Conservation (phyloP, 2,888 invertebrate genomes). For the Colostygia pectinataria region DNA sequence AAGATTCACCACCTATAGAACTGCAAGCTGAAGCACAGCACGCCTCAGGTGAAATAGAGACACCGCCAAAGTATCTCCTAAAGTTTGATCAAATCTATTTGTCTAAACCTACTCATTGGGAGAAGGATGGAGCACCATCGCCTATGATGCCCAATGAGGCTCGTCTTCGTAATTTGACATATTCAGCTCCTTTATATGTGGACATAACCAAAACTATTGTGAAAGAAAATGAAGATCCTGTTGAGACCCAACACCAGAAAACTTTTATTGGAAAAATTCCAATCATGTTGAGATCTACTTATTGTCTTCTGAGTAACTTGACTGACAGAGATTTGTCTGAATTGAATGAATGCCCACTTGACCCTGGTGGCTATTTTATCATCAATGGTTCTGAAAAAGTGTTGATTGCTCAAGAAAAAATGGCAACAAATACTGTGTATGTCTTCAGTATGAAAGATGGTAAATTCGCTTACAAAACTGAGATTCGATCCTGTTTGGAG, state of each 20-base stretch:
- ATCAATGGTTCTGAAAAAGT: slow-evolving; percentile 99
- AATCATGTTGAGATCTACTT: slow-evolving; percentile 99
- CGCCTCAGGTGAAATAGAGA: slow-evolving; percentile 95
- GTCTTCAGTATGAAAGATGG: slow-evolving; percentile 99
- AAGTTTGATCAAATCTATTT: slow-evolving; percentile 99
- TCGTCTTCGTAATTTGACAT: slow-evolving; percentile 96
- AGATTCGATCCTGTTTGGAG: slow-evolving; percentile 92
- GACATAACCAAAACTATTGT: slow-evolving; percentile 98
- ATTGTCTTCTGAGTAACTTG: slow-evolving; percentile 96
- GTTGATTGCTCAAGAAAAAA: slow-evolving; percentile 99
- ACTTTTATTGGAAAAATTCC: slow-evolving; percentile 96
- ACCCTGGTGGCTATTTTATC: slow-evolving; percentile 99
- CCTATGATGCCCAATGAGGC: slow-evolving; percentile 99
- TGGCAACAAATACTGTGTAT: slow-evolving; percentile 99
- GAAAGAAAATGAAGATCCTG: slow-evolving; percentile 94
- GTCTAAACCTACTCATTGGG: slow-evolving; percentile 99
- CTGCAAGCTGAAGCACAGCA: slow-evolving; percentile 99
- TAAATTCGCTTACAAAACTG: slow-evolving; percentile 99
- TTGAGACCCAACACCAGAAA: slow-evolving; percentile 91
- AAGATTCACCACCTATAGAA: slow-evolving; percentile 99
- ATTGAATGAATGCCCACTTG: slow-evolving; percentile 99
- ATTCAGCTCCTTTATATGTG: slow-evolving; percentile 99
- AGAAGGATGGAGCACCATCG: slow-evolving; percentile 99
- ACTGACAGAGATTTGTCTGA: slow-evolving; percentile 99
- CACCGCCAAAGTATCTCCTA: slow-evolving; percentile 94